Conservation (phyloP, 2,113 vertebrate species). For the Callorhinus ursinus region DNA sequence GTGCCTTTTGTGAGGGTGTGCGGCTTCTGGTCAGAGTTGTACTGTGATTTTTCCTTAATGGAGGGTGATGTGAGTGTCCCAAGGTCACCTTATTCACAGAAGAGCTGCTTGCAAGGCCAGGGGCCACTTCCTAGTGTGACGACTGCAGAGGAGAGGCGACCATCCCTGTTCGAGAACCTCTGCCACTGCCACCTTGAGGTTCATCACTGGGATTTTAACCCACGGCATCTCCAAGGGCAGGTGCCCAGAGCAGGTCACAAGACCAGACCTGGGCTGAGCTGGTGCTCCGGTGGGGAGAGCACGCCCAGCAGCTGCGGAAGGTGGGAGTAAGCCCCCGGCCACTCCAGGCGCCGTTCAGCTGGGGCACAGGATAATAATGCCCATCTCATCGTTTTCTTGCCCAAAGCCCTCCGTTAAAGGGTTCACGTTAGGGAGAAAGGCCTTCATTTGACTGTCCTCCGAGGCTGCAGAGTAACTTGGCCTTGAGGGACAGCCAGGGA, state of each 20-base stretch:
- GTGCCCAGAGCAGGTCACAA: background rate
- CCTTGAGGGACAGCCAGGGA: background rate
- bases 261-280: background rate
- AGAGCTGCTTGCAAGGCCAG: background rate
- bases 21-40: background rate
- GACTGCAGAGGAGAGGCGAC: background rate
- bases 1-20: background rate
- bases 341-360: rapidly evolving
- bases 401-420: too few relatives aligned
- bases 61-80: background rate
- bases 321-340: background rate
- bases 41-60: background rate
- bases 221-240: background rate
- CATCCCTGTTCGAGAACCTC: background rate
- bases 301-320: rapidly evolving
- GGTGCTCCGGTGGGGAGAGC: rapidly evolving
- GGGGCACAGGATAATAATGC: background rate
- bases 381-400: background rate
- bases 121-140: background rate
- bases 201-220: background rate
- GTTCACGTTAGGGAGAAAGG: background rate
- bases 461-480: background rate
- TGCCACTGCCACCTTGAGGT: rapidly evolving
- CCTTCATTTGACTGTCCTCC: background rate
- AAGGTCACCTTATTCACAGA: background rate